Evolutionary conservation across 2,113 vertebrate genomes (phyloP).

Genomic region (Oreochromis tanganicae): DNA sequence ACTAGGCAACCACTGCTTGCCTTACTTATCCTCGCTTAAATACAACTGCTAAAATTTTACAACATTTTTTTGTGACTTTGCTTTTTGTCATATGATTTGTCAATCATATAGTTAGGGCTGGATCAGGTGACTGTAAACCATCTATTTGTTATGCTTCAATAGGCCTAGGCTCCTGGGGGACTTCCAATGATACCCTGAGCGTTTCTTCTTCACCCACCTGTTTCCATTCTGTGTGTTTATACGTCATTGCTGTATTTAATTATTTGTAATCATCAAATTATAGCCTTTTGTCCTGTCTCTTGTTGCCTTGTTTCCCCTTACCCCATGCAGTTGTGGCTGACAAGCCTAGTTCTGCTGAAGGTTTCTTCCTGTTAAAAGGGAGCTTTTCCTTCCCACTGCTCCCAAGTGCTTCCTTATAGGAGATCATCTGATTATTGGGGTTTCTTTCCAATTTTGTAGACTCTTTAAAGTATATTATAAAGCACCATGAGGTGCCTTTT

Average conservation of each 20-base stretch:
- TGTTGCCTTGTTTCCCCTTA: not conserved
- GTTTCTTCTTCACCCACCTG: not conserved
- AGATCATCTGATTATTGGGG: not conserved
- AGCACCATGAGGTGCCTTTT: not conserved
- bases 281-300: not conserved
- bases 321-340: not conserved
- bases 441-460: not conserved
- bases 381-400: not conserved
- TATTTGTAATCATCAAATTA: not conserved
- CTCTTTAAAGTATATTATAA: not conserved
- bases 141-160: not conserved
- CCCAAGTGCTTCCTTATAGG: not conserved
- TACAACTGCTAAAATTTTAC: not conserved
- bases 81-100: not conserved
- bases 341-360: not conserved
- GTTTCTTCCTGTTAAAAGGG: not conserved
- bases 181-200: not conserved
- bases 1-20: not conserved
- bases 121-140: not conserved
- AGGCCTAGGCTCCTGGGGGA: not conserved
- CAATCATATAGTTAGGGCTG: not conserved
- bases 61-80: too few relatives aligned
- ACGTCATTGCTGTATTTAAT: not conserved
- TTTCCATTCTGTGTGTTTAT: not conserved
- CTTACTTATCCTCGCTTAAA: not conserved